A percentile compares a stretch with the other conserved stretches of the same genome.
Conservation (phyloP, 2,888 invertebrate genomes). For the Drepanosiphum platanoidis region DNA sequence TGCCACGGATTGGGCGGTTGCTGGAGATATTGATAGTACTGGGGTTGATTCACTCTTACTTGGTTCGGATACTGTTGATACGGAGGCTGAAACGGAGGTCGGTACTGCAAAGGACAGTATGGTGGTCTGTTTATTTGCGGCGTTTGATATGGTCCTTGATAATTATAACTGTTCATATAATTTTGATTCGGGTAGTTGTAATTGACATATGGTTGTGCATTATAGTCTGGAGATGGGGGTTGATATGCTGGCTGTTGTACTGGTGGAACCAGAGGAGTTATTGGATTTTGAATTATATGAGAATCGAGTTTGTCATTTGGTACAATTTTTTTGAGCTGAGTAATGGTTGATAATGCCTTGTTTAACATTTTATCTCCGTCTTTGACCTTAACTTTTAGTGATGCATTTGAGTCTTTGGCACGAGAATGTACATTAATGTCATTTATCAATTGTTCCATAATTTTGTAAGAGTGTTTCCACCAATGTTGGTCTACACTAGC, state of each 20-base stretch:
- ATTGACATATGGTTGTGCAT: slow-evolving; percentile 39
- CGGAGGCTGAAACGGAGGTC: slow-evolving; percentile 41
- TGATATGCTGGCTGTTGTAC: slow-evolving; percentile 40
- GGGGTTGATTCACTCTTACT: slow-evolving; percentile 51
- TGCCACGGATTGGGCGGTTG: slow-evolving; percentile 50
- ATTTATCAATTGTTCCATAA: slow-evolving; percentile 57
- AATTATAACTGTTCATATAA: slow-evolving; percentile 49
- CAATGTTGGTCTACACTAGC: slow-evolving; percentile 42
- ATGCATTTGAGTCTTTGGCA: slow-evolving; percentile 50
- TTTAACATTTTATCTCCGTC: slow-evolving; percentile 46
- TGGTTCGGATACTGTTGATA: slow-evolving; percentile 55
- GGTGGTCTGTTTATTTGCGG: slow-evolving; percentile 47
- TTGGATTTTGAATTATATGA: slow-evolving; percentile 49
- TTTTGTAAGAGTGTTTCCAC: slow-evolving; percentile 55
- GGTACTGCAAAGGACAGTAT: slow-evolving; percentile 55
- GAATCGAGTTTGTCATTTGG: slow-evolving; percentile 39
- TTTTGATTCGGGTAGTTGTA: slow-evolving; percentile 54
- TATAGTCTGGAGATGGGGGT: slow-evolving; percentile 42
- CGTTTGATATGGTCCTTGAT: slow-evolving; percentile 44
- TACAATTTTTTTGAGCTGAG: slow-evolving; percentile 53
- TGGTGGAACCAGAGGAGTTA: slow-evolving; percentile 40
- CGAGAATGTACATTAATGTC: slow-evolving; percentile 49
- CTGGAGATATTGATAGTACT: slow-evolving; percentile 49
- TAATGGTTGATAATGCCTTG: slow-evolving; percentile 53
- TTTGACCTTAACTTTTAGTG: slow-evolving; percentile 55